Base-by-base conservation (phyloP, 1,140 invertebrate genomes). In the Pseudomyrmex concolor region DNA sequence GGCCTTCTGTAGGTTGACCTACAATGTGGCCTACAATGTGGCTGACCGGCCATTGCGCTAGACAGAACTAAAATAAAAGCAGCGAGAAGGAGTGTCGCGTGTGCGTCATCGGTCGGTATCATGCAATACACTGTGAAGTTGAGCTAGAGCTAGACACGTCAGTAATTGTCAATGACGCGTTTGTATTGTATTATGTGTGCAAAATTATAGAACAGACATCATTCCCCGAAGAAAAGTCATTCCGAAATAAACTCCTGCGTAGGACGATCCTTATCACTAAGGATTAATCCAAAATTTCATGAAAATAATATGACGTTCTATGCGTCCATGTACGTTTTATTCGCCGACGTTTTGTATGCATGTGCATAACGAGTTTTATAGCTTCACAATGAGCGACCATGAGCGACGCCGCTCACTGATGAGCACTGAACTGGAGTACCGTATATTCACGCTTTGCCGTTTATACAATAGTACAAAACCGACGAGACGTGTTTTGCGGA, bases 1-100 rank as follows among this genome's bases (percentile, higher is more conserved):
- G 19, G 55, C 78, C 50, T 72, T 55, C 85, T 85, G 34, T 7
- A 34, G 48, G 64, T 60, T 87, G 84, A 87, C 86, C 86, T 87
- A 87, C 84, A 87, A 86, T 83, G 60, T 51, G 34, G 64, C 86
- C 86, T 87, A 87, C 84, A 87, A 86, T 83, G 60, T 51, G 34
- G 64, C 83, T 48, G 72, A 84, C 68, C 70, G 64, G 57, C 60
- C 67, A 55, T 45, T 34, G 34, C 50, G 22, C 71, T 81, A 68
- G 83, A 81, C 22, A 54, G 25, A 57, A 66, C 54, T 25, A 81
- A 55, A 76, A 60, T 25, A 81, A 55, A 76, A 60, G 8, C 51
- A 15, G 45, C n/a, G 43, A 8, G 13, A 34, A 45, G 7, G 17
- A 51, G 60, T 51, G 25, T 51, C 54, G 34, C 45, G 9, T 50